phyloP scores from a whole-genome alignment of 1,140 invertebrate genomes.

The Probaryconus sp. region DNA sequence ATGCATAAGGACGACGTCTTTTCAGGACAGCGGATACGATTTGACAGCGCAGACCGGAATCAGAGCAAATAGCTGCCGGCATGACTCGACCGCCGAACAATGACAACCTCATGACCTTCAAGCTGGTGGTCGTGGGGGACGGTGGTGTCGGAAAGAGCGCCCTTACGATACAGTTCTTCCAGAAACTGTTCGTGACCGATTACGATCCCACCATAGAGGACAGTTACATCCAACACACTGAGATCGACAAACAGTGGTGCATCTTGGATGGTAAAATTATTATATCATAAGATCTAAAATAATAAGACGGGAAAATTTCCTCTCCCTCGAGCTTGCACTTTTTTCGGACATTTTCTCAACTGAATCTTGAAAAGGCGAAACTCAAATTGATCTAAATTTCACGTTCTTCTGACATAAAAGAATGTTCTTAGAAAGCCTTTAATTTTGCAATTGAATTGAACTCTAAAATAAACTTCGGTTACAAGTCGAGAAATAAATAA shows the following conservation, averaged over 20 bases:
- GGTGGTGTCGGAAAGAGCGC: slow-evolving; percentile 94
- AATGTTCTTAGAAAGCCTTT: no score
- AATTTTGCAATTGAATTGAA: no score
- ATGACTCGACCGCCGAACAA: slow-evolving; percentile 86
- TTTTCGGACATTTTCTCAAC: slow-evolving; percentile 4
- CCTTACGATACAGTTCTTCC: slow-evolving; percentile 93
- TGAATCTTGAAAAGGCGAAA: no score
- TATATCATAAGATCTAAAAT: no score
- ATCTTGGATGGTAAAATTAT: slow-evolving; percentile 87
- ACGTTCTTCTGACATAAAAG: no score
- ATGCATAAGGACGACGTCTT: no score
- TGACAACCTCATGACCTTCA: slow-evolving; percentile 90
- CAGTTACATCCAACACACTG: slow-evolving; percentile 93
- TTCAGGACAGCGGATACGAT: no score
- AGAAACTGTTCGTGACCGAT: slow-evolving; percentile 92
- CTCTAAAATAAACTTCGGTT: no score
- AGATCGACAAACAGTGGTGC: slow-evolving; percentile 94
- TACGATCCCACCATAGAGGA: slow-evolving; percentile 96
- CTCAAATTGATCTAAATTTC: no score
- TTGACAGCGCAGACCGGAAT: slow-evolving; percentile 70
- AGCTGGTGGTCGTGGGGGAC: slow-evolving; percentile 93
- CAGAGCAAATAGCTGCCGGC: slow-evolving; percentile 64
- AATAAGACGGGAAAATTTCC: no score
- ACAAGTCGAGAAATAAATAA: slow-evolving; percentile 11
- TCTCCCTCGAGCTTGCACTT: no score